A percentile compares a stretch with the other conserved stretches of the same genome.
These are phyloP conservation scores for Cyclargus thomasi DNA, from an alignment of 1,140 invertebrate species.

Conservation along the genomic window DNA sequence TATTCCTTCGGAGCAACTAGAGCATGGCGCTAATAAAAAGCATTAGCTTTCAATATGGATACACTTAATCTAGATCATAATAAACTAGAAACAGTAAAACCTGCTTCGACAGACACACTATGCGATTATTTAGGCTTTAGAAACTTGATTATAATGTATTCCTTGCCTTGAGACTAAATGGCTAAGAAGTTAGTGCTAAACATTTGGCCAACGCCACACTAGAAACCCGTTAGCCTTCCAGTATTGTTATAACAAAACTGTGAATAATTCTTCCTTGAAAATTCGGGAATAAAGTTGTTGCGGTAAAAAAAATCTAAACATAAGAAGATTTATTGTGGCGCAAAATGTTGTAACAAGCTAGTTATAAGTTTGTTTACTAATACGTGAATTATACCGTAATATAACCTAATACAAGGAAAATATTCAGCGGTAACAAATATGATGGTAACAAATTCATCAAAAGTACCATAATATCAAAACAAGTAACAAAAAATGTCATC, in stretches of 20 bases:
- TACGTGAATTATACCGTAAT: too few species aligned
- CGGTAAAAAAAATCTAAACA: too few species aligned
- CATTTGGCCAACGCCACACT: not conserved
- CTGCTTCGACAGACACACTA: not conserved
- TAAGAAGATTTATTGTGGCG: too few species aligned
- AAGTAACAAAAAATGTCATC: too few species aligned
- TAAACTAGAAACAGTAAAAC: not conserved
- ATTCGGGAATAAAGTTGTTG: too few species aligned
- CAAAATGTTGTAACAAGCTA: too few species aligned
- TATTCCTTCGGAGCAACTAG: not conserved
- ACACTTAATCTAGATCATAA: not conserved
- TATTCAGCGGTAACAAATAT: too few species aligned
- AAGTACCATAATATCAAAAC: too few species aligned
- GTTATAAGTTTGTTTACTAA: too few species aligned
- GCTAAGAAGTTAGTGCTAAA: not conserved
- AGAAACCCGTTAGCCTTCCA: not conserved
- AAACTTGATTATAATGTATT: not conserved
- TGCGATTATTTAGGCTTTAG: not conserved
- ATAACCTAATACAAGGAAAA: too few species aligned
- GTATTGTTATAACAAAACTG: not conserved
- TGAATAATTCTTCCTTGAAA: too few species aligned
- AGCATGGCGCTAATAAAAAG: not conserved
- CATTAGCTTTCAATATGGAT: not conserved
- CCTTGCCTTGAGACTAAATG: not conserved
- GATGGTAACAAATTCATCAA: too few species aligned